Evolutionary conservation across 2,888 invertebrate genomes (phyloP).

Genomic region (Patella ulyssiponensis): DNA sequence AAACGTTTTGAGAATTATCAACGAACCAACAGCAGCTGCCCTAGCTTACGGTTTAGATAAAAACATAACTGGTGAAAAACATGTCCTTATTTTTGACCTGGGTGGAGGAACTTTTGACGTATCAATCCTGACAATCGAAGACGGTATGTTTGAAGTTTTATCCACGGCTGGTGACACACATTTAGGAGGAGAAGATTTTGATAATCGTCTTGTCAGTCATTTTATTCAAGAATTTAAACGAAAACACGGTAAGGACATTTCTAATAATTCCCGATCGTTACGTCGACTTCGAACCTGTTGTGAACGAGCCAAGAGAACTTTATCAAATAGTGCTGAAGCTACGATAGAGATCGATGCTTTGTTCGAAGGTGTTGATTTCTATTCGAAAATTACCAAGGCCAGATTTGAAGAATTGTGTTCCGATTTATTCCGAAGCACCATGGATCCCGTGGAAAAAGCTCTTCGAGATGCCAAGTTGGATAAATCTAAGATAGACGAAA

Average conservation of each 20-base stretch:
- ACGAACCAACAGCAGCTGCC: constrained; percentile 74
- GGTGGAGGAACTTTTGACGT: constrained; percentile 80
- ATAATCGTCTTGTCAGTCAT: constrained; percentile 87
- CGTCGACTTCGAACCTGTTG: constrained; percentile 92
- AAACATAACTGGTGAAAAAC: constrained; percentile 70
- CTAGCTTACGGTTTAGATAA: constrained; percentile 74
- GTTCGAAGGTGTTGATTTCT: constrained; percentile 94
- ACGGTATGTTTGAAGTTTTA: constrained; percentile 81
- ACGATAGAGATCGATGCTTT: constrained; percentile 92
- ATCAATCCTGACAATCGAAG: constrained; percentile 74
- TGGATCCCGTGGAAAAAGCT: constrained; percentile 96
- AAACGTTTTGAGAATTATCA: constrained; percentile 77
- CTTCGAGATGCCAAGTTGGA: constrained; percentile 96
- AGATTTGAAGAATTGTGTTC: constrained; percentile 96
- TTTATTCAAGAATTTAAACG: constrained; percentile 85
- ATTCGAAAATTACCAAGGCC: constrained; percentile 91
- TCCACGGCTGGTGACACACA: constrained; percentile 87
- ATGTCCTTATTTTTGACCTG: constrained; percentile 77
- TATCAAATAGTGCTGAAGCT: constrained; percentile 74
- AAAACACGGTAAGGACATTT: constrained; percentile 79
- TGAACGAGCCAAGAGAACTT: constrained; percentile 76
- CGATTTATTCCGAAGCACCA: constrained; percentile 92
- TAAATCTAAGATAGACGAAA: constrained; percentile 78
- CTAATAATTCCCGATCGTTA: constrained; percentile 81
- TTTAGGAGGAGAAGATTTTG: constrained; percentile 81